phyloP scores from a whole-genome alignment of 2,888 invertebrate genomes.

The Eilema sororculum region DNA sequence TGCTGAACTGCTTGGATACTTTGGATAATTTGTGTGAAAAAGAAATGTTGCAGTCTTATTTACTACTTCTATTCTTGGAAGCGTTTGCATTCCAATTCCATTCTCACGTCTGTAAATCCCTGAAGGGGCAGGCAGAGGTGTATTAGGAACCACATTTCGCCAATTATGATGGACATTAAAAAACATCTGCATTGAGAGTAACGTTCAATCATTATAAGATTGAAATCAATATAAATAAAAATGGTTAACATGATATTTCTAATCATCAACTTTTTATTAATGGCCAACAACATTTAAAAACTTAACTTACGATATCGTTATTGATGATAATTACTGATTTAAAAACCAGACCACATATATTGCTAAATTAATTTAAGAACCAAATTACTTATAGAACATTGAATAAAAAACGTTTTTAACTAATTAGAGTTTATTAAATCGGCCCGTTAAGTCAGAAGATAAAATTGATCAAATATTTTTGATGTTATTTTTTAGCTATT shows the following conservation, averaged over 20 bases:
- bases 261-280: not conserved
- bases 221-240: not conserved
- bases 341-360: not conserved
- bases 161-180: too few species aligned
- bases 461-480: conserved; percentile 2
- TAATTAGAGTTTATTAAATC: not conserved
- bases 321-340: conserved; percentile 8
- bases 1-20: too few species aligned
- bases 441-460: not conserved
- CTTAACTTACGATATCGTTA: not conserved
- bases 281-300: not conserved
- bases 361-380: not conserved
- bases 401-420: not conserved
- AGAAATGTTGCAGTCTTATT: too few species aligned
- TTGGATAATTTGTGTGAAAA: not conserved
- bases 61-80: too few species aligned
- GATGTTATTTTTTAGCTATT: too few species aligned
- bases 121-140: too few species aligned
- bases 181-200: too few species aligned
- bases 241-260: not conserved
- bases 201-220: not conserved
- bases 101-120: too few species aligned
- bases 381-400: not conserved
- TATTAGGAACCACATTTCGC: too few species aligned
- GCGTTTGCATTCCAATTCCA: too few species aligned